phyloP scores from a whole-genome alignment of 2,888 invertebrate species.

The Thyatira batis region DNA sequence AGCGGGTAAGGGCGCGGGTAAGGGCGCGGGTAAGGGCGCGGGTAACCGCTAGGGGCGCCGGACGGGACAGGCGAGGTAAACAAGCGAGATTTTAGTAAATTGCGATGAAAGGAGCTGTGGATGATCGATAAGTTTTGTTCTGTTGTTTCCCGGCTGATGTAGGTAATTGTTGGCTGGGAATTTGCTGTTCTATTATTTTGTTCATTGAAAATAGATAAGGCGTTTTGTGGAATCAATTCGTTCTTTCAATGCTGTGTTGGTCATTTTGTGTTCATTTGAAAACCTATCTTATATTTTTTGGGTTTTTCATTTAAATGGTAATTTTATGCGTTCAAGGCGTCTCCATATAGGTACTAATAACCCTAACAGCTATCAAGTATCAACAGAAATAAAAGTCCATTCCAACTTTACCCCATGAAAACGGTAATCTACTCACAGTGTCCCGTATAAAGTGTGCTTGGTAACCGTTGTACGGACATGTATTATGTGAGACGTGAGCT shows the following conservation, averaged over 20 bases:
- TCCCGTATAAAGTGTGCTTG: neutral
- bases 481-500: neutral
- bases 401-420: neutral
- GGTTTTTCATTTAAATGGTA: too few relatives aligned
- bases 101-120: neutral
- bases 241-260: too few relatives aligned
- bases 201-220: too few relatives aligned
- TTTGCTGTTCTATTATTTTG: neutral
- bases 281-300: too few relatives aligned
- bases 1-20: conserved; percentile 26
- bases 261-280: too few relatives aligned
- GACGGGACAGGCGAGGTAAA: neutral
- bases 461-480: neutral
- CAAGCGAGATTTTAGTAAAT: neutral
- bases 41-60: conserved; percentile 28
- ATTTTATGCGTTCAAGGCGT: too few relatives aligned
- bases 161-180: neutral
- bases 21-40: conserved; percentile 20
- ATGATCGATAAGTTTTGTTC: conserved; percentile 1
- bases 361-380: too few relatives aligned
- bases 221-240: too few relatives aligned
- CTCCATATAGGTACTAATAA: too few relatives aligned
- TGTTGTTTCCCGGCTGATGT: neutral
- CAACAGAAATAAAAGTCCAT: neutral
- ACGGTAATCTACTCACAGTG: neutral